Evolutionary conservation across 1,140 invertebrate genomes (phyloP), one percentile per base, ranked within the genome.

Genomic region (Diuraphis noxia): DNA sequence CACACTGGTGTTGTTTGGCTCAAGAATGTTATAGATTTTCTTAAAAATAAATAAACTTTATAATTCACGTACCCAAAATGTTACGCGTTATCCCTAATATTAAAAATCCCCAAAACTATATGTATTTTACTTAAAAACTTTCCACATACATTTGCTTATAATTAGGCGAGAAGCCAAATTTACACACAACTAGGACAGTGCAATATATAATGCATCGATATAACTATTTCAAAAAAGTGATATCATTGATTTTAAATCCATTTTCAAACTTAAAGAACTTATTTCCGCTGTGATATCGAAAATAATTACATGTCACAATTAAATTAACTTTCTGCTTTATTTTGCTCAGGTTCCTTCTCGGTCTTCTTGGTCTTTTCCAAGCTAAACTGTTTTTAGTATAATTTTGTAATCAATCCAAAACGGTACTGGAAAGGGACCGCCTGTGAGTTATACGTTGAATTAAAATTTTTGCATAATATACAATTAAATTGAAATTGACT

Each of bases 391-490:
- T 63, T 63, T 63, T 63, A 63, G 56, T 63, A n/a, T 63, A 63
- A 63, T 63, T n/a, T 63, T 30, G 30, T 63, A 63, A 63, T 63
- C n/a, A 63, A 63, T 30, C 30, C 13, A 6, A n/a, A 63, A 63
- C 6, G 56, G 30, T 1, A n/a, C 56, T 63, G 10, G 17, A 63
- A 63, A 49, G 46, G 46, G 46, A 49, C 46, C 46, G 21, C 46
- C 23, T 49, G 46, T 49, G 23, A n/a, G 56, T 63, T 63, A n/a
- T n/a, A 63, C 56, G n/a, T 63, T 63, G 56, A 63, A 63, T 63
- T 63, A 63, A 63, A n/a, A 63, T 63, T 63, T 63, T n/a, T 63
- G 56, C 56, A 63, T 63, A n/a, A 63, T n/a, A n/a, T n/a, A n/a
- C 10, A 30, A 63, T 63, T 63, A 10, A n/a, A 63, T 63, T n/a